A percentile compares a stretch with the other conserved stretches of the same genome.
phyloP scores from a whole-genome alignment of 2,113 vertebrate genomes.

The Eudyptes chrysolophus region DNA sequence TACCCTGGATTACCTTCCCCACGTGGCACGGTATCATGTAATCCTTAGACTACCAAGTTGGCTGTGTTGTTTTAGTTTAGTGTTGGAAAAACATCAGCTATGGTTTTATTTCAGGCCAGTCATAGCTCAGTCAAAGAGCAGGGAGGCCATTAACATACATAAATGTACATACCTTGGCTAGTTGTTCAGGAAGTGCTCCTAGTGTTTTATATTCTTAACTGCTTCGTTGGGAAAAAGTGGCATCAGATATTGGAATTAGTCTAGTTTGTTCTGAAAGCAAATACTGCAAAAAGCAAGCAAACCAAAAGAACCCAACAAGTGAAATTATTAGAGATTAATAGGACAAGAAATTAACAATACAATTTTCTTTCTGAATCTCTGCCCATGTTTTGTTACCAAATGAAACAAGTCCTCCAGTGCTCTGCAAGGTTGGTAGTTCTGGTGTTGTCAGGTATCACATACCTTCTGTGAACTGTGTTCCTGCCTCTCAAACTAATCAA shows the following conservation, averaged over 20 bases:
- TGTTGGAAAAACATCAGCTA: background rate
- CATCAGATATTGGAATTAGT: background rate
- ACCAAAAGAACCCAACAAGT: background rate
- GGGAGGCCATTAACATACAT: background rate
- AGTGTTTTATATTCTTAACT: background rate
- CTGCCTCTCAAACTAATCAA: background rate
- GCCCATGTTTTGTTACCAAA: background rate
- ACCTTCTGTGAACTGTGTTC: background rate
- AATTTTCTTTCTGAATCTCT: background rate
- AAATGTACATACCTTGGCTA: background rate
- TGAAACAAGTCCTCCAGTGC: background rate
- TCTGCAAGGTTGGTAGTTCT: background rate
- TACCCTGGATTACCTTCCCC: background rate
- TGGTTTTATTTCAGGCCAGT: background rate
- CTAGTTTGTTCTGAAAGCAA: background rate
- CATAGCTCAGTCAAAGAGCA: background rate
- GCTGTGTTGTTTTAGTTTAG: background rate
- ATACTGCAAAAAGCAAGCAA: background rate
- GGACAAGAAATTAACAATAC: background rate
- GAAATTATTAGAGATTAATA: background rate
- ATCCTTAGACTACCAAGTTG: background rate
- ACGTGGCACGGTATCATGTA: background rate
- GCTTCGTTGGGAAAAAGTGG: background rate
- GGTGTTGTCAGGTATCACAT: background rate
- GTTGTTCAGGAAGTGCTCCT: background rate